phyloP scores from a whole-genome alignment of 2,888 invertebrate species.

The Ectemnius continuus region DNA sequence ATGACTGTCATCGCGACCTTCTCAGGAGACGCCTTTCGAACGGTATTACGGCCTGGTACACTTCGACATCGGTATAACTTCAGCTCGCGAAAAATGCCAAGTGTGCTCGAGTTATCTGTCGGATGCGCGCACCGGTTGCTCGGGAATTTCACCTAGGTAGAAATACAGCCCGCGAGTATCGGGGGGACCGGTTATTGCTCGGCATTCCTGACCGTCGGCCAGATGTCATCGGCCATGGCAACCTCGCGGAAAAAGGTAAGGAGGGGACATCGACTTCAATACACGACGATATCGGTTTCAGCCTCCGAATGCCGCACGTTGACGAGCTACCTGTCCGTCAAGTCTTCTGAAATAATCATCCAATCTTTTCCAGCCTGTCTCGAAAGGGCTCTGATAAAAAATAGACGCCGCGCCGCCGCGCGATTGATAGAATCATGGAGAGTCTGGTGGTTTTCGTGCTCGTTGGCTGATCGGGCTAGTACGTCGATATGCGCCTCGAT shows the following conservation, averaged over 20 bases:
- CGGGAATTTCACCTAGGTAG: slow-evolving; percentile 61
- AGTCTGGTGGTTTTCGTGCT: neutral
- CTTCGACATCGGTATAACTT: too few relatives aligned
- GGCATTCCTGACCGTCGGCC: slow-evolving; percentile 71
- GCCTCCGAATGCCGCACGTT: slow-evolving; percentile 52
- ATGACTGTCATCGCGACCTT: too few relatives aligned
- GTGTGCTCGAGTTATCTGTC: slow-evolving; percentile 33
- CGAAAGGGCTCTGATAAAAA: too few relatives aligned
- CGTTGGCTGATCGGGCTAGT: neutral
- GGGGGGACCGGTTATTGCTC: slow-evolving; percentile 69
- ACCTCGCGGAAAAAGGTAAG: slow-evolving; percentile 62
- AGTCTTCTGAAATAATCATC: slow-evolving; percentile 4
- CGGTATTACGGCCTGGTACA: too few relatives aligned
- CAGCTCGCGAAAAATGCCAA: slow-evolving; percentile 13
- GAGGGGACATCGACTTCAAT: slow-evolving; percentile 62
- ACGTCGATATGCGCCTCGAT: neutral
- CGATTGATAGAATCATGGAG: slow-evolving; percentile 28
- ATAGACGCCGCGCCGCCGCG: too few relatives aligned
- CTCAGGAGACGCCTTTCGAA: too few relatives aligned
- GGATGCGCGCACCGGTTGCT: slow-evolving; percentile 26
- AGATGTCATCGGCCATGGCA: slow-evolving; percentile 73
- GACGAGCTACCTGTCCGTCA: slow-evolving; percentile 47
- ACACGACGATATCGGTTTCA: slow-evolving; percentile 63
- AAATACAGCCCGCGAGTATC: slow-evolving; percentile 58
- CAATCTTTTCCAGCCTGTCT: too few relatives aligned